Conservation (phyloP, 2,888 invertebrate species). For the Leptinotarsa tumamoca region DNA sequence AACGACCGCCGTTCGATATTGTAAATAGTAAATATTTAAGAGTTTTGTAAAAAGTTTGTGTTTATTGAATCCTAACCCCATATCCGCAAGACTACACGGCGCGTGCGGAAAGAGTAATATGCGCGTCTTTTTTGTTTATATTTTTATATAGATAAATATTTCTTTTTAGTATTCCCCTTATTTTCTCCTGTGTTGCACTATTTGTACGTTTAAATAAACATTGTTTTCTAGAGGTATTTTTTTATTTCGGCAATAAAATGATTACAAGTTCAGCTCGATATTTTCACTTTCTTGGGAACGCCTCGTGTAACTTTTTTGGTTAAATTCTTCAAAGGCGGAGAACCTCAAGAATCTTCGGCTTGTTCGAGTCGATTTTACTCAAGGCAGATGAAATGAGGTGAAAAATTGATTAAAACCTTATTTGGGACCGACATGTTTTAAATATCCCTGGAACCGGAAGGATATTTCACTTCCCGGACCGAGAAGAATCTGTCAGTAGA, state of each 20-base stretch:
- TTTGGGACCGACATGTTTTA: too few relatives aligned
- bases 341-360: too few relatives aligned
- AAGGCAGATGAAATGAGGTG: too few relatives aligned
- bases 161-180: conserved; percentile 34
- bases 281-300: neutral
- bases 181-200: conserved; percentile 43
- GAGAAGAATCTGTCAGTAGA: too few relatives aligned
- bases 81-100: neutral
- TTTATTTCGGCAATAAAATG: conserved; percentile 37
- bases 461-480: too few relatives aligned
- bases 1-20: conserved; percentile 29
- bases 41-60: conserved; percentile 43
- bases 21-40: conserved; percentile 44
- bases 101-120: neutral
- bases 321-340: too few relatives aligned
- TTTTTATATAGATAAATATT: conserved; percentile 42
- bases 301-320: neutral
- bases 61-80: conserved; percentile 21
- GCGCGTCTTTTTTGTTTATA: conserved; percentile 41
- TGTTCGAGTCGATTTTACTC: too few relatives aligned
- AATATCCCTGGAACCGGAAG: too few relatives aligned
- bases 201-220: conserved; percentile 43
- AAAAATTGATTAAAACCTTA: too few relatives aligned
- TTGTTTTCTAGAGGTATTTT: conserved; percentile 38
- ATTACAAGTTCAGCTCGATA: conserved; percentile 20